phyloP scores from a whole-genome alignment of 2,797 vertebrate genomes.

The Mormyrus hasselquistii region DNA sequence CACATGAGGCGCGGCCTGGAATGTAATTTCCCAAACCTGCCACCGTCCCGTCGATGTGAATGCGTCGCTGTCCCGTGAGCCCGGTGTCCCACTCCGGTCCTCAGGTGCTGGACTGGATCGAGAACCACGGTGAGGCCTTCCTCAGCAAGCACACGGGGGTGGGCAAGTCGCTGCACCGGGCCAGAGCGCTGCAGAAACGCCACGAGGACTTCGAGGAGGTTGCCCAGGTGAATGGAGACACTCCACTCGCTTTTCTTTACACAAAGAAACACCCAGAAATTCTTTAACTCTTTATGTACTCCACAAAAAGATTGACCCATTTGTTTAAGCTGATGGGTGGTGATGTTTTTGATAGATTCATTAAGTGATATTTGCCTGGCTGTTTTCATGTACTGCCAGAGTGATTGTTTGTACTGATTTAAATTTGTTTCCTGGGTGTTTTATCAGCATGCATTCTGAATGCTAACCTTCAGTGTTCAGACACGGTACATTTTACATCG shows the following conservation, averaged over 20 bases:
- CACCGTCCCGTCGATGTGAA: background rate
- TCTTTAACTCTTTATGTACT: background rate
- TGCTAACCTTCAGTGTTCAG: background rate
- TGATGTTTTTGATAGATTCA: background rate
- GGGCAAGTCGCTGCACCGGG: slow-evolving; percentile 90
- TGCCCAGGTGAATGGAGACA: slow-evolving; percentile 73
- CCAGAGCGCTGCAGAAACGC: slow-evolving; percentile 88
- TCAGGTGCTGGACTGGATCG: slow-evolving; percentile 94
- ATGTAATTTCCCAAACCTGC: background rate
- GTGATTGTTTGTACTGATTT: background rate
- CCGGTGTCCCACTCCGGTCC: background rate
- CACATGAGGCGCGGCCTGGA: background rate
- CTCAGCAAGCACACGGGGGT: slow-evolving; percentile 95
- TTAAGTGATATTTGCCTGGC: background rate
- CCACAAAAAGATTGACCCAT: background rate
- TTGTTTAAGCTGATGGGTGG: background rate
- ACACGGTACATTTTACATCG: background rate
- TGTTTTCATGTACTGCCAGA: background rate
- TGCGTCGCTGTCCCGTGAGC: background rate
- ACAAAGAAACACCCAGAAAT: background rate
- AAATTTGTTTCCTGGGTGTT: background rate
- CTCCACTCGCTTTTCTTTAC: background rate
- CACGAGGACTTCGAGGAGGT: slow-evolving; percentile 97
- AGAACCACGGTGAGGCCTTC: slow-evolving; percentile 95
- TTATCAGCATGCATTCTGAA: background rate